Conservation (phyloP, 2,888 invertebrate species). For the Lasioglossum vierecki region DNA sequence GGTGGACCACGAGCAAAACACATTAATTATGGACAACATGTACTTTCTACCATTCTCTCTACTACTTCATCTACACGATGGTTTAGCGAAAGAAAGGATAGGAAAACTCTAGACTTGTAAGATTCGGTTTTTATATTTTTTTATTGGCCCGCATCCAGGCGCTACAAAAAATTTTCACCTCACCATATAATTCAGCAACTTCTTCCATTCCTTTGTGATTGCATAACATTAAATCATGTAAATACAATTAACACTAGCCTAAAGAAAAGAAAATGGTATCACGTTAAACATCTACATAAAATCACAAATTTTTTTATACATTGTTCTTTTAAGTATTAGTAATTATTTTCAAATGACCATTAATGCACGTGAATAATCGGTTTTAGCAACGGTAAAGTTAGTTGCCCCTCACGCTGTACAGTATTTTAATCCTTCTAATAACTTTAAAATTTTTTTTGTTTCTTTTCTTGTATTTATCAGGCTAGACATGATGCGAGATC, state of each 20-base stretch:
- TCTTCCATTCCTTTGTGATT: slow-evolving; percentile 58
- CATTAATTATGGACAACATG: slow-evolving; percentile 47
- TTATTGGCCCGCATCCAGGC: slow-evolving; percentile 79
- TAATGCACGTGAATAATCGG: slow-evolving; percentile 44
- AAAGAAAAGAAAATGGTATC: slow-evolving; percentile 66
- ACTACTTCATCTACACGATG: background rate
- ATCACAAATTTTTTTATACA: slow-evolving; percentile 39
- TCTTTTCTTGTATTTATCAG: slow-evolving; percentile 39
- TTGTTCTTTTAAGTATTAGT: slow-evolving; percentile 35
- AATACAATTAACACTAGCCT: slow-evolving; percentile 66
- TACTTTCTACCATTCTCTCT: slow-evolving; percentile 5
- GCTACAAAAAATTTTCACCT: slow-evolving; percentile 71
- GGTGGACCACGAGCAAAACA: slow-evolving; percentile 60
- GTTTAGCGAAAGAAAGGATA: background rate
- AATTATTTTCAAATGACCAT: slow-evolving; percentile 33
- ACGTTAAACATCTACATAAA: slow-evolving; percentile 53
- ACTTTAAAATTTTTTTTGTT: slow-evolving; percentile 29
- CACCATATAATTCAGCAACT: slow-evolving; percentile 62
- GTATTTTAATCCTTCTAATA: slow-evolving; percentile 35
- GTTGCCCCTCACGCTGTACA: slow-evolving; percentile 38
- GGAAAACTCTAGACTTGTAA: slow-evolving; percentile 12
- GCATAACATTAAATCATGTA: slow-evolving; percentile 63
- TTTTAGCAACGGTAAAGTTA: slow-evolving; percentile 41
- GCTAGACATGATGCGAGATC: slow-evolving; percentile 46
- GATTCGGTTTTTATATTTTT: slow-evolving; percentile 68